phyloP scores from a whole-genome alignment of 2,888 invertebrate species.

The Emmelina monodactyla region DNA sequence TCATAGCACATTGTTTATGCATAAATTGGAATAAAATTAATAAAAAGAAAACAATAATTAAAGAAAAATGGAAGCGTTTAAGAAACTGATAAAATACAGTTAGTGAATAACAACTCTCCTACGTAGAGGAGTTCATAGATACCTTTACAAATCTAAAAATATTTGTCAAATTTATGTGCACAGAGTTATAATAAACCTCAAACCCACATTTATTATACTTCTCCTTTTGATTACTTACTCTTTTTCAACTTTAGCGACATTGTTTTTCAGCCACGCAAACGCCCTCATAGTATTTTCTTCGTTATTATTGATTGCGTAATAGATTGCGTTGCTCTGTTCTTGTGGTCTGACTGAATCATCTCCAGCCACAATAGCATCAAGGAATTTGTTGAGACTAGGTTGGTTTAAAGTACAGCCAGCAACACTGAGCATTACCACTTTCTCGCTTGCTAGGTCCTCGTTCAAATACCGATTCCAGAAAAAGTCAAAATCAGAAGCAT shows the following conservation, averaged over 20 bases:
- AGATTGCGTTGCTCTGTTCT: conserved; percentile 43
- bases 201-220: too few relatives aligned
- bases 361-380: conserved; percentile 30
- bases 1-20: too few relatives aligned
- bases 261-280: conserved; percentile 56
- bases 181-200: too few relatives aligned
- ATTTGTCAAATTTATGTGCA: too few relatives aligned
- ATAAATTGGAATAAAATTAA: too few relatives aligned
- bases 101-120: too few relatives aligned
- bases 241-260: conserved; percentile 17
- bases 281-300: conserved; percentile 62
- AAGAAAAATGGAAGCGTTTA: too few relatives aligned
- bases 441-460: conserved; percentile 72
- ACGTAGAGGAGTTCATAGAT: too few relatives aligned
- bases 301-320: conserved; percentile 60
- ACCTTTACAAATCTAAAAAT: too few relatives aligned
- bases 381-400: conserved; percentile 29
- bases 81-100: too few relatives aligned
- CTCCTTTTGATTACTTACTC: not conserved
- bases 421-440: conserved; percentile 69
- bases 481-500: conserved; percentile 68
- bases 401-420: conserved; percentile 72
- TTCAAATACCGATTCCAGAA: conserved; percentile 69
- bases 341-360: conserved; percentile 39
- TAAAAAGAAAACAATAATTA: too few relatives aligned